Percentiles rank a stretch among this genome's conserved stretches.
These are phyloP conservation scores for Chroicocephalus ridibundus DNA, from an alignment of 2,113 vertebrate genomes.

Conservation along the genomic window DNA sequence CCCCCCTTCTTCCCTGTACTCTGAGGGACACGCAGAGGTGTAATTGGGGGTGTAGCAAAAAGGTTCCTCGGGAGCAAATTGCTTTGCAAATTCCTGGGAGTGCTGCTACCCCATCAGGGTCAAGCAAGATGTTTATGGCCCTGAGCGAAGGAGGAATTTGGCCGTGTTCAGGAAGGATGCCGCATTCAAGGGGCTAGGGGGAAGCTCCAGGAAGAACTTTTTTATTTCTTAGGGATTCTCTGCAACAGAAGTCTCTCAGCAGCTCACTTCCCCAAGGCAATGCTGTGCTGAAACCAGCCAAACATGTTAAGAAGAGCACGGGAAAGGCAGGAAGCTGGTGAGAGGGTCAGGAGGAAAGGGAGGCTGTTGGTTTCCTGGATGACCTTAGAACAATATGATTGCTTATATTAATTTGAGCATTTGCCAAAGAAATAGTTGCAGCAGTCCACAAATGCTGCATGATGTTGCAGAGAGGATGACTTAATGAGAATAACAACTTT, in stretches of 20 bases:
- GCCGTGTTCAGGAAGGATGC: not conserved
- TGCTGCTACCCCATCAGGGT: not conserved
- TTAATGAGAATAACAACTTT: slow-evolving; percentile 19
- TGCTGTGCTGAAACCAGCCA: not conserved
- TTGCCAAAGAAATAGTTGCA: slow-evolving; percentile 1
- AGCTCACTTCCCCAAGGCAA: not conserved
- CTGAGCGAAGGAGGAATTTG: not conserved
- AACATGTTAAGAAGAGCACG: not conserved
- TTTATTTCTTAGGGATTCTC: not conserved
- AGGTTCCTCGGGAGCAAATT: not conserved
- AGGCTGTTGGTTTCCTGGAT: slow-evolving; percentile 48
- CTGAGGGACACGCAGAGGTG: not conserved
- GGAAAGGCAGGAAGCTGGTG: slow-evolving; percentile 21
- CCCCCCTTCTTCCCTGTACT: not conserved
- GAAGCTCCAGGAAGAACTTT: not conserved
- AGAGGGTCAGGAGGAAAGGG: slow-evolving; percentile 30
- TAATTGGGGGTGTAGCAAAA: not conserved
- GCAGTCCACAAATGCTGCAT: not conserved
- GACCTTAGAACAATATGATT: slow-evolving; percentile 17
- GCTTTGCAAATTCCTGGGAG: not conserved
- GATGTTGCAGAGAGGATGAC: not conserved
- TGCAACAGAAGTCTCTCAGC: not conserved
- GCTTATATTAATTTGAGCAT: not conserved
- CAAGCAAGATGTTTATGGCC: not conserved
- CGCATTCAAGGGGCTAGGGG: not conserved